A percentile compares a stretch with the other conserved stretches of the same genome.
Conservation (phyloP, 2,113 vertebrate genomes). For the Silurus meridionalis region DNA sequence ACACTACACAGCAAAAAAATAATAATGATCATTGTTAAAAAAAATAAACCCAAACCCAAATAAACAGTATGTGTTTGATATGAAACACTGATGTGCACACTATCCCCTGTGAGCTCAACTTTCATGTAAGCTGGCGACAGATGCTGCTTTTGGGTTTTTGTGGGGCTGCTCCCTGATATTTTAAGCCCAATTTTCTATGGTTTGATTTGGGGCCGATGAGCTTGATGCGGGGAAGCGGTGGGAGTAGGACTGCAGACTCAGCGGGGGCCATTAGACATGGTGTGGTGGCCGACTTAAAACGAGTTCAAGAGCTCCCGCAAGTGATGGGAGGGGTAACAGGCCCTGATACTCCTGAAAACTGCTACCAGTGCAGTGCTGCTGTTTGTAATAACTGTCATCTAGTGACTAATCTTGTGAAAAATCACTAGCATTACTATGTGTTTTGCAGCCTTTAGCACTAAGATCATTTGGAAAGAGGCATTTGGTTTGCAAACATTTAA, state of each 20-base stretch:
- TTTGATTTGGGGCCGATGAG: constrained; percentile 61
- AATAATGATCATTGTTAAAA: constrained; percentile 18
- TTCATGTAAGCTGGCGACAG: constrained; percentile 73
- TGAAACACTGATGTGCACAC: constrained; percentile 38
- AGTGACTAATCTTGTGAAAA: constrained; percentile 21
- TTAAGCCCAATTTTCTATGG: constrained; percentile 68
- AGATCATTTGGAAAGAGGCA: background rate
- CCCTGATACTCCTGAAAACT: constrained; percentile 33
- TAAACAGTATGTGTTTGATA: constrained; percentile 28
- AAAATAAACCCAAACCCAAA: constrained; percentile 31
- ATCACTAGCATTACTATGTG: constrained; percentile 6
- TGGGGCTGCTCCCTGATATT: constrained; percentile 73
- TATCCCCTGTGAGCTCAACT: constrained; percentile 67
- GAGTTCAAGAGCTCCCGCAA: constrained; percentile 58
- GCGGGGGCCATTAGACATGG: constrained; percentile 81
- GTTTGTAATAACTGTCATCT: constrained; percentile 22
- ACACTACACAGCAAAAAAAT: constrained; percentile 5
- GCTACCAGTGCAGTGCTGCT: constrained; percentile 32
- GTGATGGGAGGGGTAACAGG: constrained; percentile 37
- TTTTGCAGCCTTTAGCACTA: background rate
- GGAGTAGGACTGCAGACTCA: constrained; percentile 74
- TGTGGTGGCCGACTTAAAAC: constrained; percentile 80
- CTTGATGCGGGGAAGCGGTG: constrained; percentile 68
- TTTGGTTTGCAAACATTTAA: constrained; percentile 11
- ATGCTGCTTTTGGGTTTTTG: constrained; percentile 71